Evolutionary conservation across 2,113 vertebrate species (phyloP), one percentile per base, ranked within the genome.

Genomic region (Rhinogobius similis): DNA sequence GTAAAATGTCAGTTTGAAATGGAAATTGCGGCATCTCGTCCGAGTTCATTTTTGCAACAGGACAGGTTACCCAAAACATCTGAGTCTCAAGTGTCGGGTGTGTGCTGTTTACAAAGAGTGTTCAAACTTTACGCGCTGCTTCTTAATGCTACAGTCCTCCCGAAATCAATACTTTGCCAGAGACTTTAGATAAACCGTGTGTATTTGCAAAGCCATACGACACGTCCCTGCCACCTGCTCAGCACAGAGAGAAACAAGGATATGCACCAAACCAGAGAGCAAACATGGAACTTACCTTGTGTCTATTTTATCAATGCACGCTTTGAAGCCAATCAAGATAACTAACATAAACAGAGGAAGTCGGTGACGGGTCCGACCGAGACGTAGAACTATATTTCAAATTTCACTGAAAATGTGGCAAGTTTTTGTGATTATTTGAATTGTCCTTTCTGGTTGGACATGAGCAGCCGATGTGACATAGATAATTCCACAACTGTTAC

Each of bases 61-160:
- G 18, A 38, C 29, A 21, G 58, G 18, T 61, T 38, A 61, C 20
- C 29, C 18, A 61, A 7, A 61, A 61, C 29, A 61, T 11, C 0
- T 36, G 29, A 1, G 29, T 36, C 39, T 55, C 21, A 66, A n/a
- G 26, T 64, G 69, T 53, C 32, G 9, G 52, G 29, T 72, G n/a
- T 81, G 65, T 26, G 50, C 63, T 86, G 29, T 90, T 88, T 88
- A 41, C 74, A 67, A 36, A 66, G 56, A 58, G 78, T 2, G 23
- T 53, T 7, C 39, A 62, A 78, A 75, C 83, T 78, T 78, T 59
- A 72, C 74, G 78, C 79, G 68, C 55, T 67, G 16, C 36, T 16
- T 63, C 62, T 63, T 63, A 53, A 29, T 53, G 16, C 21, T 3
- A 10, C 67, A 21, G 5, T 58, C 5, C 26, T 29, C 62, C 65